Evolutionary conservation across 2,888 invertebrate genomes (phyloP).

Genomic region (Limnephilus marmoratus): DNA sequence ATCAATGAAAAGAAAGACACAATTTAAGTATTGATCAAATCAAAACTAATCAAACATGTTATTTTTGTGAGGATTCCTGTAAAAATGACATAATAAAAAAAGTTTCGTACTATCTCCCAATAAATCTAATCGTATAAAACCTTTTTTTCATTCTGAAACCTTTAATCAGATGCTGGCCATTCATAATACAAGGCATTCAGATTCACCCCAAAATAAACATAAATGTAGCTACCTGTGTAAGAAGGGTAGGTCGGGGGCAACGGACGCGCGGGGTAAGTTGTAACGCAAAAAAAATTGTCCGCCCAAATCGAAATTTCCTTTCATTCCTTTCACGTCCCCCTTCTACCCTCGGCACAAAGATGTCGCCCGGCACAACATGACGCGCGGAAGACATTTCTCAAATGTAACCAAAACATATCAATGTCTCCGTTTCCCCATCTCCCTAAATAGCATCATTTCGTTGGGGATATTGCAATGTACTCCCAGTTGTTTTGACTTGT

Average conservation of each 20-base stretch:
- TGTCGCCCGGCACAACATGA: conserved; percentile 55
- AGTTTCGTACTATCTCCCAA: neutral
- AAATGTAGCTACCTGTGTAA: neutral
- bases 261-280: neutral
- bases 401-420: conserved; percentile 66
- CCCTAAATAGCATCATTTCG: conserved; percentile 56
- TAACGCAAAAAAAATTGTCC: conserved; percentile 43
- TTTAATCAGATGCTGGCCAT: neutral
- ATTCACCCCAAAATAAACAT: neutral
- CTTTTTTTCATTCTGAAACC: neutral
- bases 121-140: neutral
- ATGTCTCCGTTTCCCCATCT: conserved; percentile 62
- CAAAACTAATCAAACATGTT: neutral
- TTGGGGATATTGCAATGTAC: neutral
- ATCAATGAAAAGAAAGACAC: too few species aligned
- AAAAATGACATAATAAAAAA: neutral
- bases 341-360: conserved; percentile 20
- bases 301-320: conserved; percentile 48
- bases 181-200: neutral
- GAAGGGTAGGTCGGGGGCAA: neutral
- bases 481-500: neutral
- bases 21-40: neutral
- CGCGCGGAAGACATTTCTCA: conserved; percentile 65
- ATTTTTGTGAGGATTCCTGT: neutral
- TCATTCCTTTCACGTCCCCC: conserved; percentile 22